phyloP scores from a whole-genome alignment of 2,797 vertebrate genomes.

The Rhabdophis nuchalis region DNA sequence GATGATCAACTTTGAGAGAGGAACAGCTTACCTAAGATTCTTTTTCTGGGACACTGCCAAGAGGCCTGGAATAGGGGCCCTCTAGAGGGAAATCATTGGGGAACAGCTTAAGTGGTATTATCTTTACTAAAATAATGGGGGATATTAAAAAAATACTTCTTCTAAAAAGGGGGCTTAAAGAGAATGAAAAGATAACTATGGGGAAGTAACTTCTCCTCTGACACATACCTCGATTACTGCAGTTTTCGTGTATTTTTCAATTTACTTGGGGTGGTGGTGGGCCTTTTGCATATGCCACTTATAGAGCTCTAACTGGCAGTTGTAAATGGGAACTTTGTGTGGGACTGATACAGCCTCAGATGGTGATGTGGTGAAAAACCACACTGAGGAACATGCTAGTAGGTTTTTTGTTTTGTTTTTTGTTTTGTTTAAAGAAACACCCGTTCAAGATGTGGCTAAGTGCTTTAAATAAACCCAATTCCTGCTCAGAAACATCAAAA shows the following conservation, averaged over 20 bases:
- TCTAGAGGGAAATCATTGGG: not conserved
- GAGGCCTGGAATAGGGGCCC: not conserved
- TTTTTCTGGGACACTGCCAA: not conserved
- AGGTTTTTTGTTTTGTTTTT: not conserved
- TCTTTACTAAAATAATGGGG: not conserved
- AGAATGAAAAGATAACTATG: not conserved
- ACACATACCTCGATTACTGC: not conserved
- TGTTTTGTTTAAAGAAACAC: not conserved
- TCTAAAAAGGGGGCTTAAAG: not conserved
- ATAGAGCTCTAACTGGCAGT: not conserved
- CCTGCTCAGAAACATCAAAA: not conserved
- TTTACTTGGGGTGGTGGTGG: not conserved
- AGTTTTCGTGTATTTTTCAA: not conserved
- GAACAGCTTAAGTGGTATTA: not conserved
- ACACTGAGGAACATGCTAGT: not conserved
- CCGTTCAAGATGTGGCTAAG: not conserved
- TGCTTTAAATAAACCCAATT: not conserved
- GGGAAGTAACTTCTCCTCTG: not conserved
- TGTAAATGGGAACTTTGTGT: not conserved
- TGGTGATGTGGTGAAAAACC: not conserved
- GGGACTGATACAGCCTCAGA: not conserved
- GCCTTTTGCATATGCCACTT: not conserved
- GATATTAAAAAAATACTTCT: not conserved
- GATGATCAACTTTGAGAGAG: constrained; percentile 1
- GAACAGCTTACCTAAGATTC: not conserved